These are phyloP conservation scores for Fregetta grallaria DNA, from an alignment of 2,113 vertebrate genomes.

Conservation along the genomic window DNA sequence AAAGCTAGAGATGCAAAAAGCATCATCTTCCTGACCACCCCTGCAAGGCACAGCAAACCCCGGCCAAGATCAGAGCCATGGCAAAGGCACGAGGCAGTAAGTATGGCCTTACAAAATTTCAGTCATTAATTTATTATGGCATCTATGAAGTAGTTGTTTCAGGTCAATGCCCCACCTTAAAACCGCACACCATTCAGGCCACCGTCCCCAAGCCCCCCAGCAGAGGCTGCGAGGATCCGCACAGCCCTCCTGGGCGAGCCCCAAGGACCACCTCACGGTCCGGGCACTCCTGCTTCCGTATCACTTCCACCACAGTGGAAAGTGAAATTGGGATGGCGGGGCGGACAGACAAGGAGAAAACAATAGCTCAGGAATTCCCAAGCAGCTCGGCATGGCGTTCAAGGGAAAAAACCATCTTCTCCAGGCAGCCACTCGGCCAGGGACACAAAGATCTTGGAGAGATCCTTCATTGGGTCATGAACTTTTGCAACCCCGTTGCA, in stretches of 20 bases:
- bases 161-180: not conserved
- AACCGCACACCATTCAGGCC: not conserved
- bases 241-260: not conserved
- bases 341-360: not conserved
- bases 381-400: not conserved
- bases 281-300: accelerated
- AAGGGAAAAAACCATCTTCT: not conserved
- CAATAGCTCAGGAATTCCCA: not conserved
- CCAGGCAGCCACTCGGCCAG: not conserved
- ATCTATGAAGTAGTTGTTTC: not conserved
- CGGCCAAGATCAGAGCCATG: not conserved
- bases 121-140: not conserved
- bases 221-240: accelerated
- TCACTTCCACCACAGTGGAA: not conserved
- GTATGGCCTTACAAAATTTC: not conserved
- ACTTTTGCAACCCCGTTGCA: not conserved
- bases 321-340: accelerated
- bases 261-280: not conserved
- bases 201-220: not conserved
- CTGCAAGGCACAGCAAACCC: not conserved
- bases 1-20: not conserved
- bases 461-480: not conserved
- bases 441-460: constrained; percentile 6
- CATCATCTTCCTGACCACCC: not conserved
- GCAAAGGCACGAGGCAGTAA: not conserved